Evolutionary conservation across 2,888 invertebrate species (phyloP).

Genomic region (Tipula unca): DNA sequence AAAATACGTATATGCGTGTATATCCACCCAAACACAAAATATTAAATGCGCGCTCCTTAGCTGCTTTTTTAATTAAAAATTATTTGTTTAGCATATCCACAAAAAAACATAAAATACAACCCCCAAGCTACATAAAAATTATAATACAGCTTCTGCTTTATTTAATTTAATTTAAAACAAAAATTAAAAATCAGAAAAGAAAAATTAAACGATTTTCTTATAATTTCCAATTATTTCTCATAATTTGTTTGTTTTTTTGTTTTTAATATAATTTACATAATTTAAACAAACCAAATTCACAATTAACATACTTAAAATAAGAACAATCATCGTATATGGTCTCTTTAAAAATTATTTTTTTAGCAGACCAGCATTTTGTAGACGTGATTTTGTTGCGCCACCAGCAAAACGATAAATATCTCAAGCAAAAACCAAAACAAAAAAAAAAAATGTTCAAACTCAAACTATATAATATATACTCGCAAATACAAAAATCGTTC

Average conservation of each 20-base stretch:
- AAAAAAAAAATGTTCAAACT: background rate
- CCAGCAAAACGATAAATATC: constrained; percentile 38
- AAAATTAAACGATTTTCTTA: background rate
- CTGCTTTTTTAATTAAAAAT: background rate
- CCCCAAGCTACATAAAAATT: background rate
- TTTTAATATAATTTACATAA: background rate
- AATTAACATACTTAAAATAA: background rate
- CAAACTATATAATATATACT: background rate
- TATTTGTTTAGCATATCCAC: background rate
- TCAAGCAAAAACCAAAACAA: background rate
- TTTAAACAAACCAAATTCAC: background rate
- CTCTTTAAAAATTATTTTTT: background rate
- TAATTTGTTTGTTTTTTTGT: background rate
- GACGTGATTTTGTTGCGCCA: constrained; percentile 41
- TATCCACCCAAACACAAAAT: background rate
- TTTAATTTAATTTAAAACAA: background rate
- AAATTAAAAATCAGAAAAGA: background rate
- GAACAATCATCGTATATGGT: background rate
- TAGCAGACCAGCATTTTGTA: constrained; percentile 43
- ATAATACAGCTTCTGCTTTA: background rate
- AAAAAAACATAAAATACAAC: background rate
- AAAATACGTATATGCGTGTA: too few species aligned
- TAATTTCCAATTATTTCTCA: background rate
- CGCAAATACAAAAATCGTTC: constrained; percentile 16
- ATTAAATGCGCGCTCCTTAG: background rate